Conservation (phyloP, 2,113 vertebrate genomes). For the Paratilapia polleni region DNA sequence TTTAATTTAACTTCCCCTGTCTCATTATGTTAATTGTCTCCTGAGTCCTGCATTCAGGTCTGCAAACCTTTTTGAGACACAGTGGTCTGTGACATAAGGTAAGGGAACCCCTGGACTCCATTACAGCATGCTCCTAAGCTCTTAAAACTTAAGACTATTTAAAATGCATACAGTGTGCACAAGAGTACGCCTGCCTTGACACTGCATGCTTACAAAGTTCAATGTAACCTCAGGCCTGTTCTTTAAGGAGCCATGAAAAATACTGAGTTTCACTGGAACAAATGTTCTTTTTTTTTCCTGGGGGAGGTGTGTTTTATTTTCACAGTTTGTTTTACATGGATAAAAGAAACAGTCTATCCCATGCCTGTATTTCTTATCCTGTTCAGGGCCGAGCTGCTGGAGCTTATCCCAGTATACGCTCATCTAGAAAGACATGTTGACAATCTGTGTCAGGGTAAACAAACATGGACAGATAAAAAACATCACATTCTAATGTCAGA, state of each 20-base stretch:
- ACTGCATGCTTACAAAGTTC: background rate
- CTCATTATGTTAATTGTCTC: too few relatives aligned
- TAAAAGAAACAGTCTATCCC: background rate
- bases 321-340: background rate
- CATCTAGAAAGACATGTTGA: background rate
- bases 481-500: background rate
- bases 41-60: too few relatives aligned
- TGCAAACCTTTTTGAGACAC: too few relatives aligned
- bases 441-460: background rate
- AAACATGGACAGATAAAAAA: background rate
- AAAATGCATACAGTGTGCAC: background rate
- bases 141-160: background rate
- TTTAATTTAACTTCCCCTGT: too few relatives aligned
- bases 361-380: background rate
- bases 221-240: background rate
- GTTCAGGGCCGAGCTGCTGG: background rate
- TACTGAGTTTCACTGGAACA: background rate
- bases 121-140: background rate
- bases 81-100: too few relatives aligned
- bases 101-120: background rate
- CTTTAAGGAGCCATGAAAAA: too few relatives aligned
- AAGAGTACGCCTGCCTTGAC: background rate
- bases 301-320: background rate
- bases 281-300: background rate
- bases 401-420: background rate